phyloP scores from a whole-genome alignment of 1,140 invertebrate species.

The Mycetomoellerius zeteki region DNA sequence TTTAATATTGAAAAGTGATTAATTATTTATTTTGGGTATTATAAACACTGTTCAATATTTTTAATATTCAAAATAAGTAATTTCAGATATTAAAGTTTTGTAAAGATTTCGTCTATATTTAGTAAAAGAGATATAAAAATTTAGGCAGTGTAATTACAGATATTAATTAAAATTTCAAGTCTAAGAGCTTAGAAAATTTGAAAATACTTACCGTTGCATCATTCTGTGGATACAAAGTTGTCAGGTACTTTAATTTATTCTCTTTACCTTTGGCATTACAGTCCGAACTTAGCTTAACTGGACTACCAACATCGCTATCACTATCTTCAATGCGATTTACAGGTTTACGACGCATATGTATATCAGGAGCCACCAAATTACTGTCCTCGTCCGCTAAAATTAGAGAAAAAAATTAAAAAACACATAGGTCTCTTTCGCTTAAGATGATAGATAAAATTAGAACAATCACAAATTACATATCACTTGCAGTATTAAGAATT shows the following conservation, averaged over 20 bases:
- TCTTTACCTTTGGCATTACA: slow-evolving; percentile 78
- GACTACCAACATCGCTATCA: slow-evolving; percentile 81
- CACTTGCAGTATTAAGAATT: not conserved
- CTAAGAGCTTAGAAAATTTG: not conserved
- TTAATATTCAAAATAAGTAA: too few species aligned
- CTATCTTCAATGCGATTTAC: slow-evolving; percentile 84
- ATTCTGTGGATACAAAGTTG: slow-evolving; percentile 77
- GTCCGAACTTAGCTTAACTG: slow-evolving; percentile 74
- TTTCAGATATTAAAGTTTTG: too few species aligned
- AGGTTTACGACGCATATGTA: slow-evolving; percentile 78
- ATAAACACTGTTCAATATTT: too few species aligned
- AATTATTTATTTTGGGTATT: too few species aligned
- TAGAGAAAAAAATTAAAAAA: slow-evolving; percentile 16
- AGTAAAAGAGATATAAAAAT: not conserved
- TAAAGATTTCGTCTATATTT: not conserved
- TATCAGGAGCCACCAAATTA: slow-evolving; percentile 78
- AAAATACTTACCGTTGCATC: slow-evolving; percentile 70
- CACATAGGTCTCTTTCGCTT: not conserved
- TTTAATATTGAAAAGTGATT: too few species aligned
- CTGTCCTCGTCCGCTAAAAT: slow-evolving; percentile 82
- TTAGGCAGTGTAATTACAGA: not conserved
- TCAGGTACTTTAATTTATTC: slow-evolving; percentile 80
- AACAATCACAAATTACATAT: not conserved
- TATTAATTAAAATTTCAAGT: not conserved
- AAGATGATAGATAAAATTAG: not conserved